Base-by-base conservation (phyloP, 2,113 vertebrate species). In the Bufo gargarizans region DNA sequence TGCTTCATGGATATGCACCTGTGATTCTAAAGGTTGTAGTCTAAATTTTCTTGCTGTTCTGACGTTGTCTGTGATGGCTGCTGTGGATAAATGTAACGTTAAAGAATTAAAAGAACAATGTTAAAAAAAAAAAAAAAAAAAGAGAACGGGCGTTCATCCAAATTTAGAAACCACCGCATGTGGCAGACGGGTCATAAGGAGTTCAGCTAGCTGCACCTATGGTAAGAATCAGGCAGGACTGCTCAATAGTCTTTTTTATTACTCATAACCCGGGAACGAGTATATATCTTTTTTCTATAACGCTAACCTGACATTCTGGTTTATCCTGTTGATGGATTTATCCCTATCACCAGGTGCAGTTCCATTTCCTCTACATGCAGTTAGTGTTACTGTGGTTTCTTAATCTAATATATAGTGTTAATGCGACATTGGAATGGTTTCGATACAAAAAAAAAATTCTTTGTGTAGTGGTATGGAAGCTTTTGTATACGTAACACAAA, bases 191-290 rank as follows among this genome's bases (percentile, higher is more conserved):
- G 87, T 89, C 82, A 84, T 19, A 69, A 8, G 56, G 59, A 89
- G 87, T 84, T 89, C 87, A 89, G n/a, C 59, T 63, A 58, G 67
- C 86, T 88, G 79, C 86, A 76, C 86, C 86, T 88, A 88, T 61
- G 56, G 79, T 58, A 88, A 88, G 86, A 76, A 82, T 76, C 53
- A 58, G 50, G 58, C 72, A 84, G 61, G 58, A 65, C 69, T 84
- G 55, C 77, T 84, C 72, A 78, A 84, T 84, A 84, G 81, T 65
- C 74, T 71, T 77, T 58, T 88, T 87, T 84, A 88, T 88, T 77
- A 84, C 81, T 88, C 87, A 84, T 77, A 47, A 78, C 49, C 86
- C 77, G 71, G 77, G 72, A 89, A 89, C 59, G 72, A 55, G 72
- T 76, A 76, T 84, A 89, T 89, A 84, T 89, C 47, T 84, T 78